Conservation (phyloP, 2,113 vertebrate genomes). For the Phalacrocorax aristotelis region DNA sequence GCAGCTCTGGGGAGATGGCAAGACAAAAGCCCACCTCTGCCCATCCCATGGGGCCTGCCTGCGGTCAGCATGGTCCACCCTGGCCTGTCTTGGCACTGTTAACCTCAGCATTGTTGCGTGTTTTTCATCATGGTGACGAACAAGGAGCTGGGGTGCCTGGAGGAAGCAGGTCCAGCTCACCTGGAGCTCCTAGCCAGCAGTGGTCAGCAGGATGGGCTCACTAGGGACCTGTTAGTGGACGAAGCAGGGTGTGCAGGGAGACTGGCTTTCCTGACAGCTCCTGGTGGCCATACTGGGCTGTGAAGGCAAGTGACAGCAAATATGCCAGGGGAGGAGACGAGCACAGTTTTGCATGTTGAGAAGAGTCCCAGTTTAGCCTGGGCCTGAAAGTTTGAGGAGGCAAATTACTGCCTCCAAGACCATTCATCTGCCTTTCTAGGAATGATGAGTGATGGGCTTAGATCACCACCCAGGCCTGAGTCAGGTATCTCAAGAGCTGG, state of each 20-base stretch:
- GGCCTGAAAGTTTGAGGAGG: neutral
- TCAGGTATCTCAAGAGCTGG: neutral
- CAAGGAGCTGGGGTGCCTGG: neutral
- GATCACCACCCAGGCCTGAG: neutral
- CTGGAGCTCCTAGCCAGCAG: neutral
- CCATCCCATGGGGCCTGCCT: neutral
- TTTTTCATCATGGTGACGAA: neutral
- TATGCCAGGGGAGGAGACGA: rapidly evolving
- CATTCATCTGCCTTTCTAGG: neutral
- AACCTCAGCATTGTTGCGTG: rapidly evolving
- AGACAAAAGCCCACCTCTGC: neutral
- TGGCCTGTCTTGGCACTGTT: neutral
- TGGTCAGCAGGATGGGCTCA: neutral
- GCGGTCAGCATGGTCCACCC: neutral
- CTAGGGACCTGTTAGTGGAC: neutral
- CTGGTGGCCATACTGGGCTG: neutral
- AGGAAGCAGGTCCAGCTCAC: neutral
- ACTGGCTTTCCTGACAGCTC: neutral
- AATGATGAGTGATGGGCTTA: constrained; percentile 4
- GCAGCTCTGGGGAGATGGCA: neutral
- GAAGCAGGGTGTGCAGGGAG: too few species aligned
- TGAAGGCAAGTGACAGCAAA: rapidly evolving
- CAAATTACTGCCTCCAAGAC: neutral
- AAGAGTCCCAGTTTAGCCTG: neutral
- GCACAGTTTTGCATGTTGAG: neutral